Base-by-base conservation (phyloP, 2,797 vertebrate genomes). In the Sebastes cheni region DNA sequence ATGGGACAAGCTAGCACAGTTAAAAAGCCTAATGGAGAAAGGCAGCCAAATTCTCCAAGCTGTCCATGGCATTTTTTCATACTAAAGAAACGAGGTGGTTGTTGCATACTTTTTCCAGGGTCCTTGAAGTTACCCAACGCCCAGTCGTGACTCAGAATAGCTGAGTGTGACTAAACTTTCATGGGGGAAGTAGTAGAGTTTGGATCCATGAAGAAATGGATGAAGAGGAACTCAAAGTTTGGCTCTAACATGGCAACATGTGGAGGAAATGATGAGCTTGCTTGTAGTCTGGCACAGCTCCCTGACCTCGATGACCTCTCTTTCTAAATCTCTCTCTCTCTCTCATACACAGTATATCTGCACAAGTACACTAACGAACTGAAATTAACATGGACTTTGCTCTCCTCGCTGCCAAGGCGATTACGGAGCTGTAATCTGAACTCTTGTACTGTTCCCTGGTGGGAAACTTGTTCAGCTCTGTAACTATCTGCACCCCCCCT, bases 341-440 rank as follows among this genome's bases (percentile, higher is more conserved):
- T 61, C 29, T 61, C 6, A 62, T 42, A 61, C 58, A 59, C 52
- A 69, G 2, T 18, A 7, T 71, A 22, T 13, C 22, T 25, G 32
- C 27, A 52, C 1, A 12, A 67, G 42, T 52, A 18, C 52, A 61
- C 22, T 56, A 64, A 80, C 8, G 7, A 73, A 56, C 39, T 55
- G 50, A 85, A 87, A 83, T 68, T 1, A 76, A 78, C 74, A 46
- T 66, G 69, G 82, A 91, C 87, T 93, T 93, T 84, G 80, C 55
- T 85, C 81, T 62, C 18, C 18, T 68, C 0, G 12, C 58, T 69
- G 75, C 71, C 87, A 75, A 84, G 69, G 75, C 34, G 86, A 91
- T 93, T 89, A 92, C 27, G 7, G 52, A 39, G 69, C 72, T 75
- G 73, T 89, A 93, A 92, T 86, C 83, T 90, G 79, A 93, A 86